Percentiles rank a stretch among this genome's conserved stretches.
These are phyloP conservation scores for Brachypodius melanocephalos DNA, from an alignment of 2,113 vertebrate genomes.

Conservation along the genomic window DNA sequence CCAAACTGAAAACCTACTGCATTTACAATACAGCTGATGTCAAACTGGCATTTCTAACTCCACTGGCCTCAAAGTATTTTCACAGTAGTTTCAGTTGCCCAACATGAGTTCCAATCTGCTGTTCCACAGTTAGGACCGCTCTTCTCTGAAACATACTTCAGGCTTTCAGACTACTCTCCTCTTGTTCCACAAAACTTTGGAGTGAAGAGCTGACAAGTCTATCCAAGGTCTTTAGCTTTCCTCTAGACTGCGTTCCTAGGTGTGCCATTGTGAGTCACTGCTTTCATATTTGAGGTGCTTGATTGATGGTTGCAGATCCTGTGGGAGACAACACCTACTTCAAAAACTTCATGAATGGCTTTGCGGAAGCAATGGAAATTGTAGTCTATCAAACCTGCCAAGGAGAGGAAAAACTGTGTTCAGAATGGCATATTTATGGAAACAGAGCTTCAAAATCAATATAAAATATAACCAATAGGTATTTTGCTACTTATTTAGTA, in stretches of 20 bases:
- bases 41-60: constrained; percentile 22
- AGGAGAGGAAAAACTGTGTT: not conserved
- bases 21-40: constrained; percentile 1
- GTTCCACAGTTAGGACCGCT: constrained; percentile 46
- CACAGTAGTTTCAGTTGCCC: constrained; percentile 65
- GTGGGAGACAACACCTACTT: constrained; percentile 89
- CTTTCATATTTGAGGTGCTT: constrained; percentile 86
- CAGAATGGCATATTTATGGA: not conserved
- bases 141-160: constrained; percentile 38
- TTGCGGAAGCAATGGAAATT: constrained; percentile 99
- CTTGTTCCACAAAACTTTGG: constrained; percentile 56
- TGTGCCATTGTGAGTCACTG: constrained; percentile 91
- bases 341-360: constrained; percentile 98
- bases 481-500: not conserved
- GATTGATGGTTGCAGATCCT: constrained; percentile 80
- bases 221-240: not conserved
- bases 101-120: constrained; percentile 45
- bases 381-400: constrained; percentile 97
- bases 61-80: constrained; percentile 49
- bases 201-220: constrained; percentile 69
- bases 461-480: not conserved
- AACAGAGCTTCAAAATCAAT: not conserved
- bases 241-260: constrained; percentile 88
- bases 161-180: constrained; percentile 40
- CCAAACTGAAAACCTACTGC: constrained; percentile 51